Evolutionary conservation across 2,888 invertebrate species (phyloP).

Genomic region (Adelphocoris suturalis): DNA sequence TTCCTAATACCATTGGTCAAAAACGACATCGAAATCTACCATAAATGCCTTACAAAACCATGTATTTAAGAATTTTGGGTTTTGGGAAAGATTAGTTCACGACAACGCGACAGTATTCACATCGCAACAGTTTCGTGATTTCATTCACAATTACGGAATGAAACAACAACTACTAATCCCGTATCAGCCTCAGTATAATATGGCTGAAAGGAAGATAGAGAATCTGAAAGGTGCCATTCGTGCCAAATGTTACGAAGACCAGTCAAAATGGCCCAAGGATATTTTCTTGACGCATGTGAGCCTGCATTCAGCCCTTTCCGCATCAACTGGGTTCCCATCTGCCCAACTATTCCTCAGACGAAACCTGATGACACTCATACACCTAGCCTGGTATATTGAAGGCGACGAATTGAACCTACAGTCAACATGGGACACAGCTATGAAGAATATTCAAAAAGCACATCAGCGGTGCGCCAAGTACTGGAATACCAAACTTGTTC

Average conservation of each 20-base stretch:
- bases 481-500: no score
- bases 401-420: not conserved
- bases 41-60: not conserved
- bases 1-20: no score
- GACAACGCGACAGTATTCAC: not conserved
- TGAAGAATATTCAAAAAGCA: no score
- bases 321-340: not conserved
- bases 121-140: no score
- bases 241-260: conserved; percentile 23
- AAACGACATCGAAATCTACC: no score
- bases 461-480: no score
- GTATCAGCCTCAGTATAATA: conserved; percentile 37
- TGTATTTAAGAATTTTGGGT: not conserved
- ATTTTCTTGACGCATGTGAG: conserved; percentile 37
- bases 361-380: not conserved
- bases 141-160: conserved; percentile 10
- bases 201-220: conserved; percentile 34
- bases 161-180: conserved; percentile 14
- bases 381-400: conserved; percentile 24
- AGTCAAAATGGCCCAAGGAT: conserved; percentile 46
- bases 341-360: conserved; percentile 50
- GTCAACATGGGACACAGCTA: no score
- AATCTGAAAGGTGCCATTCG: conserved; percentile 45
- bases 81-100: not conserved
- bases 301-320: no score